These are phyloP conservation scores for Todiramphus saurophagus DNA, from an alignment of 2,113 vertebrate species.

Conservation along the genomic window DNA sequence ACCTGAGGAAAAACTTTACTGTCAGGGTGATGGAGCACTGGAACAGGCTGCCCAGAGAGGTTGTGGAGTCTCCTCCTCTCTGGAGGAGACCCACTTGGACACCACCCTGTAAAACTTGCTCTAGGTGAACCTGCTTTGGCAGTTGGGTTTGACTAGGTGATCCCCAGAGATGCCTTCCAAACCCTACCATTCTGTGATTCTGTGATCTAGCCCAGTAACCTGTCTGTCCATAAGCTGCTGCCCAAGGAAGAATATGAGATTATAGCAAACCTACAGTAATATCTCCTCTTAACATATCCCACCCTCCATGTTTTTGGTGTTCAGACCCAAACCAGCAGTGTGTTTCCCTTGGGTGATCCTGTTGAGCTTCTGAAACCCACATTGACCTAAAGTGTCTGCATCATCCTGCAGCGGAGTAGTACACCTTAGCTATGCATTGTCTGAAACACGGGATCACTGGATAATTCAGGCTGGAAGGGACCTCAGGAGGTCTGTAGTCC, in stretches of 20 bases:
- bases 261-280: background rate
- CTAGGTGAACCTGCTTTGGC: too few relatives aligned
- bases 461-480: background rate
- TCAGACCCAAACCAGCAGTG: background rate
- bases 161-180: too few relatives aligned
- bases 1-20: too few relatives aligned
- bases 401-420: background rate
- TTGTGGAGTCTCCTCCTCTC: too few relatives aligned
- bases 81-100: too few relatives aligned
- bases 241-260: background rate
- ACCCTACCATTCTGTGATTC: too few relatives aligned
- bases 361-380: background rate
- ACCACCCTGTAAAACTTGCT: too few relatives aligned
- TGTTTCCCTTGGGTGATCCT: background rate
- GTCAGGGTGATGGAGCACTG: too few relatives aligned
- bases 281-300: background rate
- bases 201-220: background rate
- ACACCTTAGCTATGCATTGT: background rate
- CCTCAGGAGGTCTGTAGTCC: background rate
- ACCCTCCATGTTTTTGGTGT: background rate
- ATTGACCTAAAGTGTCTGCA: background rate
- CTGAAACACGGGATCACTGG: background rate
- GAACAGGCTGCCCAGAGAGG: too few relatives aligned
- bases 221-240: background rate
- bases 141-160: too few relatives aligned